Base-by-base conservation (phyloP, 2,113 vertebrate genomes). In the Synchiropus splendidus region DNA sequence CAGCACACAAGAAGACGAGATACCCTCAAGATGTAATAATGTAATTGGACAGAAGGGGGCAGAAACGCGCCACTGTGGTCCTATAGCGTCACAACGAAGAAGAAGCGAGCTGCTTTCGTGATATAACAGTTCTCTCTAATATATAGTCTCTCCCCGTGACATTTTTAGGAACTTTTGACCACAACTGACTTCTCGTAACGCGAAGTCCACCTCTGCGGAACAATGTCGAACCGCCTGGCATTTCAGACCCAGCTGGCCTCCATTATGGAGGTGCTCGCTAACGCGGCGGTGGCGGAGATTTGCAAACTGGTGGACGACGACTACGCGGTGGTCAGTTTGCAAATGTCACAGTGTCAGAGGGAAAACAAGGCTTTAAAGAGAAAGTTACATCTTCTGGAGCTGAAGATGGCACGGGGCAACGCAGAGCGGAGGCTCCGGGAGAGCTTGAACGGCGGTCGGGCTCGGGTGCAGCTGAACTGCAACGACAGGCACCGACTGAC, bases 261-360 rank as follows among this genome's bases (percentile, higher is more conserved):
- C 75, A 83, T 85, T 57, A 85, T 85, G 83, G 83, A 85, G 78
- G 83, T 83, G 2, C 59, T 85, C n/a, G 83, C 82, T 2, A 85
- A 85, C 16, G 80, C 82, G 1, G 83, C 83, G 1, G 83, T 85
- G 51, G 82, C 82, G 9, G 83, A 85, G 56, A 85, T 85, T 46
- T 85, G 83, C 10, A 83, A 84, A 31, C 75, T 85, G 31, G 79
- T 85, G 31, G 83, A 85, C 62, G 83, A 85, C 18, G 83, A 84
- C 33, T 83, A 79, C 9, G 82, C 83, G 11, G 71, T 84, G 17
- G 70, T 84, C 16, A 77, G 64, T 10, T n/a, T 85, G 4, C 80
- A 85, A 47, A 82, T 84, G 77, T 72, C 75, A 2, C 80, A 81
- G 45, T 81, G 77, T 15, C 83, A 84, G 68, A 58, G 74, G 9